Percentiles rank a stretch among this genome's conserved stretches.
phyloP scores from a whole-genome alignment of 2,797 vertebrate species.

The Setipinna tenuifilis region DNA sequence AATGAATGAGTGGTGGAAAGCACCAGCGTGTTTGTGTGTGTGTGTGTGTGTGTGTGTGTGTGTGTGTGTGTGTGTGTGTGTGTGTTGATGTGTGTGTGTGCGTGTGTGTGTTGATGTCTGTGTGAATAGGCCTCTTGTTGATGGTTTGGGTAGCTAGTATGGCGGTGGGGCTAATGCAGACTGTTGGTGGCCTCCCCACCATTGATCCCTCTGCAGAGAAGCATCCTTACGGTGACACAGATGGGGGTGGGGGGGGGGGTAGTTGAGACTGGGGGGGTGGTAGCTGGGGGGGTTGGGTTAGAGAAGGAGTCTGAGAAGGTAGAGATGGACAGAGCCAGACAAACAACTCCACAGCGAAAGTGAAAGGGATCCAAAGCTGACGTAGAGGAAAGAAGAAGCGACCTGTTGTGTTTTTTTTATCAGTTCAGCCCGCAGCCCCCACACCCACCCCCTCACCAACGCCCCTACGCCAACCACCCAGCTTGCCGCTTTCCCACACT shows the following conservation, averaged over 20 bases:
- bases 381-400: conserved; percentile 4
- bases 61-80: conserved; percentile 1
- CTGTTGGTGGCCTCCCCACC: conserved; percentile 9
- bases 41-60: conserved; percentile 33
- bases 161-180: conserved; percentile 9
- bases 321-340: background rate
- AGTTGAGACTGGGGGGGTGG: background rate
- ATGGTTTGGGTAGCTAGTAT: background rate
- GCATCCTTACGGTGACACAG: background rate
- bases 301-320: background rate
- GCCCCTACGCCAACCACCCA: background rate
- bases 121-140: conserved; percentile 39
- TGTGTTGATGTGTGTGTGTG: background rate
- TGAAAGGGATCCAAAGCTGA: background rate
- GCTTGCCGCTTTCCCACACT: background rate
- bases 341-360: background rate
- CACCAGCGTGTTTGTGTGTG: background rate
- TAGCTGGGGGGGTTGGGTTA: too few relatives aligned
- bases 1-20: conserved; percentile 40
- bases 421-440: background rate
- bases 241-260: background rate
- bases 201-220: conserved; percentile 14
- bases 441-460: background rate
- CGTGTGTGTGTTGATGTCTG: conserved; percentile 2
- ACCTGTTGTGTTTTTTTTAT: background rate